phyloP scores from a whole-genome alignment of 2,888 invertebrate genomes.

The Toxonevra muliebris region DNA sequence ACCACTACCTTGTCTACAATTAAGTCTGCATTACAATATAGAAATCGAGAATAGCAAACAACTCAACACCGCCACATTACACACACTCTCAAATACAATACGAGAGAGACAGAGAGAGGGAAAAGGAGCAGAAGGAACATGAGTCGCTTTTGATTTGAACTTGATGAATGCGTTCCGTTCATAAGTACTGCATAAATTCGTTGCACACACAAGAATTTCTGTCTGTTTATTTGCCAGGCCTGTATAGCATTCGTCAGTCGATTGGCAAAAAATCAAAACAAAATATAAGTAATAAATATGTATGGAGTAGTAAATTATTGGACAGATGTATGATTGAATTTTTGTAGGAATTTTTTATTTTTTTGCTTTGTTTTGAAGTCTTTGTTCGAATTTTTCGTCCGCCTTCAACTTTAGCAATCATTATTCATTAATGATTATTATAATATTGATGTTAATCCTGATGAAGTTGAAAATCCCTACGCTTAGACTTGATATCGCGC shows the following conservation, averaged over 20 bases:
- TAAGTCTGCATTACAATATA: background rate
- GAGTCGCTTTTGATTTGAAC: too few relatives aligned
- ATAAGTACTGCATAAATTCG: background rate
- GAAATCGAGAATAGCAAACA: background rate
- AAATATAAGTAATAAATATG: background rate
- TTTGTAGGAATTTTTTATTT: slow-evolving; percentile 13
- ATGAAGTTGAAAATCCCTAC: too few relatives aligned
- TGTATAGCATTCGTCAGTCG: too few relatives aligned
- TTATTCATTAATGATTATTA: too few relatives aligned
- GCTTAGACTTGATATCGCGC: too few relatives aligned
- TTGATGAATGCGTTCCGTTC: too few relatives aligned
- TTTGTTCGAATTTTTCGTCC: too few relatives aligned
- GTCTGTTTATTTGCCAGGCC: background rate
- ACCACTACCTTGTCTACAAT: too few relatives aligned
- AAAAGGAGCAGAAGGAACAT: too few relatives aligned
- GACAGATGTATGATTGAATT: slow-evolving; percentile 42
- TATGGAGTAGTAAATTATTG: slow-evolving; percentile 15
- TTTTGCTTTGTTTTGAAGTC: background rate
- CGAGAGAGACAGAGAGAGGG: too few relatives aligned
- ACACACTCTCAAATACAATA: slow-evolving; percentile 8
- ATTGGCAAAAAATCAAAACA: background rate
- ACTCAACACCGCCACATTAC: slow-evolving; percentile 22
- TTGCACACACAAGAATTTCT: background rate
- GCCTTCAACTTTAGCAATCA: too few relatives aligned
- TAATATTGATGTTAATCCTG: too few relatives aligned